These are phyloP conservation scores for Drosophila cognata DNA, from an alignment of 2,888 invertebrate species.

Conservation along the genomic window DNA sequence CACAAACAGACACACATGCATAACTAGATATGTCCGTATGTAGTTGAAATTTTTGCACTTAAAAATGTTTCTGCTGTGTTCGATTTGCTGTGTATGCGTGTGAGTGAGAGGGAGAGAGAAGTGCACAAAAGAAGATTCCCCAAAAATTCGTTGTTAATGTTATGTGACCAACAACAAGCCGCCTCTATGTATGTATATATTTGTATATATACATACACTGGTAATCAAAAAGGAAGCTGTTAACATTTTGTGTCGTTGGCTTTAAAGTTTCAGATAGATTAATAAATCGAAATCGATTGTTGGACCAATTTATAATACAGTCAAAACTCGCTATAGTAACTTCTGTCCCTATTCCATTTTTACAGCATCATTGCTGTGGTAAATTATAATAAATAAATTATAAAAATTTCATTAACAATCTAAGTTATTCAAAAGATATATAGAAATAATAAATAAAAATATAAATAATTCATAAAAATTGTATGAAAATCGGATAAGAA, in stretches of 20 bases:
- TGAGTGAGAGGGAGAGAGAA: neutral
- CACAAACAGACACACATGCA: neutral
- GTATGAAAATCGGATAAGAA: too few relatives aligned
- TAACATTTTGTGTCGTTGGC: neutral
- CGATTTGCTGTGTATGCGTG: neutral
- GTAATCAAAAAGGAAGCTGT: neutral
- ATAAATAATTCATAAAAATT: neutral
- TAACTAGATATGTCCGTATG: neutral
- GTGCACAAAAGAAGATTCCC: slow-evolving; percentile 1
- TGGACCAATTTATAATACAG: neutral
- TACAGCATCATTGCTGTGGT: neutral
- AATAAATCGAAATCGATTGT: neutral
- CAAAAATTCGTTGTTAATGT: neutral
- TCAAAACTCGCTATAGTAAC: neutral
- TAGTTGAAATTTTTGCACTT: slow-evolving; percentile 1
- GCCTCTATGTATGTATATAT: neutral
- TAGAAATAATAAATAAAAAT: neutral
- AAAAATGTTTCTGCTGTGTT: neutral
- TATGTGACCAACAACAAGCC: neutral
- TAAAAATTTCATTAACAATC: neutral
- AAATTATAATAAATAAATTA: neutral
- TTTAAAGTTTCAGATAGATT: neutral
- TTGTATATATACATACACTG: neutral
- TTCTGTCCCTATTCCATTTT: neutral
- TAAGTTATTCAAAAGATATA: neutral